phyloP scores from a whole-genome alignment of 2,113 vertebrate genomes.

The Coptodon bakossiorum region DNA sequence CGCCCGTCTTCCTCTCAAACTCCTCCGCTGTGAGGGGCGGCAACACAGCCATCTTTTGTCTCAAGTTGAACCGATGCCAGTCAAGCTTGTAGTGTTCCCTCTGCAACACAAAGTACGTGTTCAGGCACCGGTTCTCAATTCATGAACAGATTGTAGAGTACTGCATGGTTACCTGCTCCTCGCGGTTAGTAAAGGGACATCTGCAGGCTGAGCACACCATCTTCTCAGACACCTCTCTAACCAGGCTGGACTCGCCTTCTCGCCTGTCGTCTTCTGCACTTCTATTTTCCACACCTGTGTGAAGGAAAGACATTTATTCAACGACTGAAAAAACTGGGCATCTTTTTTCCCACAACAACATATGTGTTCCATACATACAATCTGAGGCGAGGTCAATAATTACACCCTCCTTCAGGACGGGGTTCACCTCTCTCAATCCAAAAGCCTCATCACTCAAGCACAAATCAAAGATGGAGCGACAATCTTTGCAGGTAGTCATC shows the following conservation, averaged over 20 bases:
- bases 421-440: constrained; percentile 47
- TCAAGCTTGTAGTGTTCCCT: constrained; percentile 92
- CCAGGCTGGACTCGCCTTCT: background rate
- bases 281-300: constrained; percentile 5
- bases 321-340: background rate
- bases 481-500: background rate
- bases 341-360: fast-evolving
- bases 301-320: background rate
- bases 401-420: background rate
- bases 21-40: constrained; percentile 69
- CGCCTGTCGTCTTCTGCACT: background rate
- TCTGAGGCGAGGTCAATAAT: background rate
- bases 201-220: constrained; percentile 82
- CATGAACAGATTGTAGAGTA: background rate
- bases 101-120: constrained; percentile 44
- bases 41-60: constrained; percentile 75
- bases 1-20: constrained; percentile 82
- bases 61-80: constrained; percentile 96
- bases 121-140: background rate
- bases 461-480: constrained; percentile 54
- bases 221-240: constrained; percentile 66
- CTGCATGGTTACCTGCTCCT: constrained; percentile 82
- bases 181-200: constrained; percentile 76
- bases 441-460: constrained; percentile 15
- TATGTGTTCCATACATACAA: background rate